Evolutionary conservation across 1,140 invertebrate species (phyloP).

Genomic region (Zaprionus gabonicus): DNA sequence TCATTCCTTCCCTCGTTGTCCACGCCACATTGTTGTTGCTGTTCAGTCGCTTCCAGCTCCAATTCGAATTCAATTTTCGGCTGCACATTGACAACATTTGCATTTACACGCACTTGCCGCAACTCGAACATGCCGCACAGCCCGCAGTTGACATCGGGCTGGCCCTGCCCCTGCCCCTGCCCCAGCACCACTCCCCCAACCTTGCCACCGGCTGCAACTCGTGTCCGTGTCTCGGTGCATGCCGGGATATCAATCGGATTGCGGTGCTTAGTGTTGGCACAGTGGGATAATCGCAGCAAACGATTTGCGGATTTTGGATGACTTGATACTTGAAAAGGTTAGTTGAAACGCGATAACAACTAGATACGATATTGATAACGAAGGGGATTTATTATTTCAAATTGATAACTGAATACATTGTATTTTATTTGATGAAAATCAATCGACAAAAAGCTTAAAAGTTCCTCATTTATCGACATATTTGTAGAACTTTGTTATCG

Average conservation of each 20-base stretch:
- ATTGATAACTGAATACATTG: too few relatives aligned
- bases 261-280: constrained; percentile 4
- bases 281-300: constrained; percentile 2
- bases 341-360: too few relatives aligned
- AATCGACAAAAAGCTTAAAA: too few relatives aligned
- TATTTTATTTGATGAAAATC: too few relatives aligned
- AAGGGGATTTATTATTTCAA: too few relatives aligned
- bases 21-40: background rate
- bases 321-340: background rate
- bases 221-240: constrained; percentile 10
- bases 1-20: background rate
- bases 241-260: constrained; percentile 44
- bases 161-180: background rate
- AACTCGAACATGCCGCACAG: constrained; percentile 68
- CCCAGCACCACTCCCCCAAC: background rate
- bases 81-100: constrained; percentile 76
- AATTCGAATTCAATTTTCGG: constrained; percentile 75
- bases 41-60: background rate
- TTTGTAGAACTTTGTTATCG: too few relatives aligned
- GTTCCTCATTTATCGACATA: too few relatives aligned
- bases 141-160: constrained; percentile 28
- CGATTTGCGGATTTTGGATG: background rate
- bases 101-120: constrained; percentile 79
- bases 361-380: too few relatives aligned
- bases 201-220: background rate